A percentile compares a stretch with the other conserved stretches of the same genome.
Evolutionary conservation across 2,797 vertebrate species (phyloP).

Genomic region (Vireo griseus): DNA sequence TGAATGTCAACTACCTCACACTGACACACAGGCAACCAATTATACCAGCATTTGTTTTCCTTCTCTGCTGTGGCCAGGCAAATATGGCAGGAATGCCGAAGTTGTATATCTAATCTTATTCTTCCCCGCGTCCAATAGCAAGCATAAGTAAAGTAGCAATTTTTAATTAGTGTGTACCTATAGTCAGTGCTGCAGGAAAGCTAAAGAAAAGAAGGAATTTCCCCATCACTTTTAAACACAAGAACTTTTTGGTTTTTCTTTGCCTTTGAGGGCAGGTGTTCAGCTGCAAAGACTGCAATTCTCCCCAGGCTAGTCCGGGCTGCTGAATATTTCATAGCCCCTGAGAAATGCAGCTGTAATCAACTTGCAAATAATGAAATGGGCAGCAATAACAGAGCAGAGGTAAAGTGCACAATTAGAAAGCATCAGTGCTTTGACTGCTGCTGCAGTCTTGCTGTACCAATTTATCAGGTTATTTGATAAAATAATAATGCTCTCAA

Average conservation of each 20-base stretch:
- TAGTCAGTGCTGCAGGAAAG: not conserved
- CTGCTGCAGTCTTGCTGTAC: not conserved
- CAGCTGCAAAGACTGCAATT: not conserved
- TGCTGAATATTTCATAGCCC: conserved; percentile 61
- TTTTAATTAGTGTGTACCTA: not conserved
- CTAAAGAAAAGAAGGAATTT: not conserved
- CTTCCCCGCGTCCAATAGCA: not conserved
- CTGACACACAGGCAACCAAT: not conserved
- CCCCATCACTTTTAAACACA: not conserved
- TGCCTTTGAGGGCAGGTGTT: conserved; percentile 15
- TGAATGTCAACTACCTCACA: not conserved
- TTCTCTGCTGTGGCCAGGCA: not conserved
- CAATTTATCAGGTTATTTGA: conserved; percentile 18
- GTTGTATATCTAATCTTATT: not conserved
- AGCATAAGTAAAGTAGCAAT: not conserved
- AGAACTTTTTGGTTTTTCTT: conserved; percentile 8
- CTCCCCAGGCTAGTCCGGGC: not conserved
- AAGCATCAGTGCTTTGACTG: not conserved
- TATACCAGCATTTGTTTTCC: not conserved
- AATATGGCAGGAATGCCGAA: not conserved
- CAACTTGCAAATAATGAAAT: conserved; percentile 60
- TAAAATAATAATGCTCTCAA: conserved; percentile 1
- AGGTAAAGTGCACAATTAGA: conserved; percentile 25
- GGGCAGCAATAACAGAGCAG: conserved; percentile 19
- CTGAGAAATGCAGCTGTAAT: conserved; percentile 42